Conservation (phyloP, 2,888 invertebrate species). For the Drosophila hamatofila region DNA sequence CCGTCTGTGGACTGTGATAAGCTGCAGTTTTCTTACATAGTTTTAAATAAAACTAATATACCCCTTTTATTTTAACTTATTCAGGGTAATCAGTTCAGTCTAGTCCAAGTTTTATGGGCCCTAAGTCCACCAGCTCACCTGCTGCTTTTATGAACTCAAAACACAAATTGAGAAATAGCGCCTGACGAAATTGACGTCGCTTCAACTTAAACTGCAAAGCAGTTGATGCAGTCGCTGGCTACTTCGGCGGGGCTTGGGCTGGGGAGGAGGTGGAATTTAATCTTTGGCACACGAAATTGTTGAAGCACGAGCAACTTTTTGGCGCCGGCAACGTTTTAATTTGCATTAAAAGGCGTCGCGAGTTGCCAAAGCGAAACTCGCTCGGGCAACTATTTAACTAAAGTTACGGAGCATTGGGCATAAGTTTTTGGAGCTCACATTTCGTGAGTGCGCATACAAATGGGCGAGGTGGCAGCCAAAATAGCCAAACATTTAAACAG, state of each 20-base stretch:
- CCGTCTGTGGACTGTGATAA: neutral
- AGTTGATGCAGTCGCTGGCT: slow-evolving; percentile 32
- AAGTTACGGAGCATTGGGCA: slow-evolving; percentile 65
- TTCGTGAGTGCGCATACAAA: slow-evolving; percentile 74
- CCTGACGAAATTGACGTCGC: slow-evolving; percentile 16
- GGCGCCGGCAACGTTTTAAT: slow-evolving; percentile 72
- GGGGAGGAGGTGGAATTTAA: slow-evolving; percentile 52
- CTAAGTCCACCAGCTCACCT: neutral
- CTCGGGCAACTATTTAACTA: slow-evolving; percentile 72
- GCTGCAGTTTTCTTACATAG: neutral
- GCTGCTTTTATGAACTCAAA: slow-evolving; percentile 6
- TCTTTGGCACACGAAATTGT: slow-evolving; percentile 54
- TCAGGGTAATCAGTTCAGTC: too few species aligned
- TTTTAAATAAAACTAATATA: neutral
- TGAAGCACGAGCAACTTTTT: slow-evolving; percentile 60
- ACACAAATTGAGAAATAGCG: slow-evolving; percentile 24
- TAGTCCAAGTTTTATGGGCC: neutral
- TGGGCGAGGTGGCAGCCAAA: slow-evolving; percentile 33
- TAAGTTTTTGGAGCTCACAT: slow-evolving; percentile 54
- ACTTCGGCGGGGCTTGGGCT: neutral
- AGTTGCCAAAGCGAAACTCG: slow-evolving; percentile 36
- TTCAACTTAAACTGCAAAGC: slow-evolving; percentile 22
- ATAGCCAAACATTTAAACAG: neutral
- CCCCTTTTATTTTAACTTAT: neutral
- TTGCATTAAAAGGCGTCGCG: slow-evolving; percentile 73